A percentile compares a stretch with the other conserved stretches of the same genome.
phyloP scores from a whole-genome alignment of 2,113 vertebrate species.

The Pristiophorus japonicus region DNA sequence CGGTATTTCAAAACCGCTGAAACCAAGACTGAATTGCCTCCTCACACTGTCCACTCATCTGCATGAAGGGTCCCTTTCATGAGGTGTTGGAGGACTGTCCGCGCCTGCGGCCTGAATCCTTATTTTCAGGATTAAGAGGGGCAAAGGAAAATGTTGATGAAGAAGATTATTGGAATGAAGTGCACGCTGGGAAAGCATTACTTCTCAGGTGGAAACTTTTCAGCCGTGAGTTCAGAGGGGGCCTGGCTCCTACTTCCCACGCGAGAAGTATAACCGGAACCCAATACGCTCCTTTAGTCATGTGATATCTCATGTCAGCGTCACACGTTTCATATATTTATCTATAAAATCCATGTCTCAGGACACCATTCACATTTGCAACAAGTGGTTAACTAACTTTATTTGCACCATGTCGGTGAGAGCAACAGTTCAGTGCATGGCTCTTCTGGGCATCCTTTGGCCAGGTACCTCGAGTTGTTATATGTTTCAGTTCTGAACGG shows the following conservation, averaged over 20 bases:
- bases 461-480: not conserved
- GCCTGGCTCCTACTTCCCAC: too few species aligned
- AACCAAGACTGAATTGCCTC: not conserved
- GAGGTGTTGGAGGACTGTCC: too few species aligned
- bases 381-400: not conserved
- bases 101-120: too few species aligned
- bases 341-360: not conserved
- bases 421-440: not conserved
- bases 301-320: not conserved
- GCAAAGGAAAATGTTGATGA: not conserved
- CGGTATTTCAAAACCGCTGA: too few species aligned
- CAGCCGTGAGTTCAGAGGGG: not conserved
- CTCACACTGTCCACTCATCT: not conserved
- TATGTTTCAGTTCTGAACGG: not conserved
- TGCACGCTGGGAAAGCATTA: not conserved
- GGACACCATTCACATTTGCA: not conserved
- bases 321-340: not conserved
- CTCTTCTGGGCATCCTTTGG: not conserved
- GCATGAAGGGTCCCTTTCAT: too few species aligned
- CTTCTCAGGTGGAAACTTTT: not conserved
- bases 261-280: not conserved
- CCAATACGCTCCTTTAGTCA: not conserved
- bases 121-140: not conserved
- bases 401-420: not conserved
- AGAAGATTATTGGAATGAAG: not conserved